These are phyloP conservation scores for Darevskia mixta DNA, from an alignment of 2,797 vertebrate species.

Conservation along the genomic window DNA sequence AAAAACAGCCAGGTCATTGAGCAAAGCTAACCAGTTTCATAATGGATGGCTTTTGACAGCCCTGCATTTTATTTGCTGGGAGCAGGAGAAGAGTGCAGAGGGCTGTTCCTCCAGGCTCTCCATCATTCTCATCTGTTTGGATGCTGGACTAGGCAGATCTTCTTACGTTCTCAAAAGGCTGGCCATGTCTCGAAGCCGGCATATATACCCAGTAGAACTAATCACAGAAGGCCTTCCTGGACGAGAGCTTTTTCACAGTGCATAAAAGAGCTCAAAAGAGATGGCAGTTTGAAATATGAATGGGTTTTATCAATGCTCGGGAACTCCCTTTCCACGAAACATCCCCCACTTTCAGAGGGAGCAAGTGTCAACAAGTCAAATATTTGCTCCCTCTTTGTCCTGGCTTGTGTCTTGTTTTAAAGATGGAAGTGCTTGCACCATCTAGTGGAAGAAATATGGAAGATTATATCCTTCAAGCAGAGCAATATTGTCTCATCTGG, in stretches of 20 bases:
- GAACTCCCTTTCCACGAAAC: neutral
- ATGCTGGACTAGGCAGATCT: too few species aligned
- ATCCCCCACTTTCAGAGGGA: neutral
- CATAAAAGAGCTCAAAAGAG: neutral
- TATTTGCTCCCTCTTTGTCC: neutral
- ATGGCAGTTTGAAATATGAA: neutral
- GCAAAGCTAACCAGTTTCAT: neutral
- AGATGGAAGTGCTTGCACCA: neutral
- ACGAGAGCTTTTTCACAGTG: neutral
- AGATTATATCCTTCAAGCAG: neutral
- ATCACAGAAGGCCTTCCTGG: too few species aligned
- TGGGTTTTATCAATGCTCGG: neutral
- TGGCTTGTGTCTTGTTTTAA: neutral
- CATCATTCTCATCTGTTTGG: too few species aligned
- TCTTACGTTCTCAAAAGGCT: too few species aligned
- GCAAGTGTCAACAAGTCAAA: neutral
- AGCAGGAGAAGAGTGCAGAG: neutral
- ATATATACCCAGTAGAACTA: too few species aligned
- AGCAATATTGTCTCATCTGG: neutral
- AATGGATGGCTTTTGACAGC: neutral
- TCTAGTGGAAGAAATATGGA: slow-evolving; percentile 17
- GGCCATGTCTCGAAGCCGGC: too few species aligned
- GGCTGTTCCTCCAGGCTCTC: too few species aligned
- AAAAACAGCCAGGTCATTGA: slow-evolving; percentile 10
- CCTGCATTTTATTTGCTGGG: neutral